These are phyloP conservation scores for Rhabdomys dilectus DNA, from an alignment of 2,113 vertebrate genomes.

Conservation along the genomic window DNA sequence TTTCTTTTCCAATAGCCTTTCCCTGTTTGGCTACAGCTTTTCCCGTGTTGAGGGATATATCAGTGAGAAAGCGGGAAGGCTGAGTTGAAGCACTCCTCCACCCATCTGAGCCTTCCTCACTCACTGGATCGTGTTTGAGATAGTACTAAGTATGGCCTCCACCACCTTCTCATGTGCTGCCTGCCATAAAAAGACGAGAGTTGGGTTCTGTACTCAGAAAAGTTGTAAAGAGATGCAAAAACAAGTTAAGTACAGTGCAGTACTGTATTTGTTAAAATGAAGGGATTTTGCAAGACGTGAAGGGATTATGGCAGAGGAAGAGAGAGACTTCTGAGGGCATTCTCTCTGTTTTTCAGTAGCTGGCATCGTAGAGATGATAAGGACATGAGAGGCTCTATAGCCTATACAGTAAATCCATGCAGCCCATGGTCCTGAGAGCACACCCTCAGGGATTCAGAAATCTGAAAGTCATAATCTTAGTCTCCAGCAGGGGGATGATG, in stretches of 20 bases:
- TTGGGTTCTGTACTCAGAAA: constrained; percentile 1
- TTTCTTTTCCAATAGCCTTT: not conserved
- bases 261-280: not conserved
- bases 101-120: not conserved
- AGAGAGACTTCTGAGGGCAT: not conserved
- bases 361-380: not conserved
- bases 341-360: not conserved
- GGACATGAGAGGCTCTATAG: not conserved
- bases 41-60: not conserved
- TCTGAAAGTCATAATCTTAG: not conserved
- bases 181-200: not conserved
- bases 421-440: not conserved
- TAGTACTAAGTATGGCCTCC: not conserved
- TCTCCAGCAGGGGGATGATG: not conserved
- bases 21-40: not conserved
- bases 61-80: not conserved
- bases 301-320: not conserved
- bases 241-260: not conserved
- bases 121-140: not conserved
- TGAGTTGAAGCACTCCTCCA: too few species aligned
- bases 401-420: not conserved
- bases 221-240: not conserved
- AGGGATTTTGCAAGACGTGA: not conserved
- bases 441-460: not conserved
- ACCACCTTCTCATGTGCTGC: not conserved